Percentiles rank a stretch among this genome's conserved stretches.
These are phyloP conservation scores for Apocrypta bakeri DNA, from an alignment of 1,140 invertebrate genomes.

Conservation along the genomic window DNA sequence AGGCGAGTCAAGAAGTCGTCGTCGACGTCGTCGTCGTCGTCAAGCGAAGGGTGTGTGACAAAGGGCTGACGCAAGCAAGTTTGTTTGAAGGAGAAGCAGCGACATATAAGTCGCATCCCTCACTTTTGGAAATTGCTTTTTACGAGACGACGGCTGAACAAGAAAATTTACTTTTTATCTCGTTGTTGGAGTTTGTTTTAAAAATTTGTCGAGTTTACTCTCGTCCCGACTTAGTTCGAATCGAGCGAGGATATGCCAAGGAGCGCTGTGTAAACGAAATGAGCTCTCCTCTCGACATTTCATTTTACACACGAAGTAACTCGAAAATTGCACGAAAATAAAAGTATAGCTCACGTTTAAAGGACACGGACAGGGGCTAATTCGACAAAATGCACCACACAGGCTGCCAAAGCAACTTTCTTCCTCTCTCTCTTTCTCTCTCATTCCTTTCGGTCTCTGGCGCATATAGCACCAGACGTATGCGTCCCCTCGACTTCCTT, in stretches of 20 bases:
- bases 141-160: not conserved
- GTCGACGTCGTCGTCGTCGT: no score
- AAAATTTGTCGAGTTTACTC: not conserved
- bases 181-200: not conserved
- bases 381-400: not conserved
- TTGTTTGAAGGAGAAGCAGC: not conserved
- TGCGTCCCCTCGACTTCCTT: conserved; percentile 3
- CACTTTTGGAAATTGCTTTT: conserved; percentile 15
- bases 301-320: not conserved
- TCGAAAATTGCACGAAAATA: not conserved
- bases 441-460: not conserved
- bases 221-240: not conserved
- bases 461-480: no score
- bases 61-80: conserved; percentile 8
- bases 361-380: not conserved
- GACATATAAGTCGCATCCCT: no score
- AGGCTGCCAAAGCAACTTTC: not conserved
- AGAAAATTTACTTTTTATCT: conserved; percentile 37
- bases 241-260: not conserved
- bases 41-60: conserved; percentile 5
- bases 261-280: not conserved
- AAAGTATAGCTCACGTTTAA: not conserved
- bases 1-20: conserved; percentile 21
- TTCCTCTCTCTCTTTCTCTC: not conserved
- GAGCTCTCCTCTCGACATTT: not conserved